Percentiles rank a stretch among this genome's conserved stretches.
These are phyloP conservation scores for Cottoperca gobio DNA, from an alignment of 2,797 vertebrate species.

Conservation along the genomic window DNA sequence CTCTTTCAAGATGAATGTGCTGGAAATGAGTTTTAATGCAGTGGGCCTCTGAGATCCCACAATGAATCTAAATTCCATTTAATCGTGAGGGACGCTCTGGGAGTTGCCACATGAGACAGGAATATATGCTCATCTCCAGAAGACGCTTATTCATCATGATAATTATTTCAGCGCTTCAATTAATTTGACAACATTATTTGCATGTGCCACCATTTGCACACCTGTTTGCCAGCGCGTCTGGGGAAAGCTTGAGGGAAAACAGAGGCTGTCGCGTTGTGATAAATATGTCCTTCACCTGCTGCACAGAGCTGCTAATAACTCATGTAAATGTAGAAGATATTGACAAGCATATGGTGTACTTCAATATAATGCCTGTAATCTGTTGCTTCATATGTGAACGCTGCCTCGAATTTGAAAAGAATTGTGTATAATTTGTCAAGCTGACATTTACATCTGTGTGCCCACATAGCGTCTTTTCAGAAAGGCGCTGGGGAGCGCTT, in stretches of 20 bases:
- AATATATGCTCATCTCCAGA: slow-evolving; percentile 67
- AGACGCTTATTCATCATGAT: slow-evolving; percentile 73
- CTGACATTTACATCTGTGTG: slow-evolving; percentile 11
- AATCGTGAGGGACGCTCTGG: slow-evolving; percentile 64
- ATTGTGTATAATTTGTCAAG: slow-evolving; percentile 16
- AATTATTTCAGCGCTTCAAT: slow-evolving; percentile 78
- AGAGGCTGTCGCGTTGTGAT: slow-evolving; percentile 36
- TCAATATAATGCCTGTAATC: slow-evolving; percentile 14
- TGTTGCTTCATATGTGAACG: slow-evolving; percentile 14
- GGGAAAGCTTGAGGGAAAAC: slow-evolving; percentile 37
- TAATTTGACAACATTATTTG: slow-evolving; percentile 79
- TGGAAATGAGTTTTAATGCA: slow-evolving; percentile 73
- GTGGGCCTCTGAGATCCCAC: slow-evolving; percentile 66
- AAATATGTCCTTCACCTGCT: slow-evolving; percentile 52
- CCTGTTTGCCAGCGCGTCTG: slow-evolving; percentile 64
- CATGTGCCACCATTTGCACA: slow-evolving; percentile 67
- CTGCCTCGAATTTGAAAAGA: slow-evolving; percentile 6
- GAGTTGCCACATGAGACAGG: slow-evolving; percentile 67
- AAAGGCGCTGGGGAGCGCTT: no score
- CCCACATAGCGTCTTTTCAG: no score
- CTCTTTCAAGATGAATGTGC: slow-evolving; percentile 76
- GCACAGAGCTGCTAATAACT: slow-evolving; percentile 12
- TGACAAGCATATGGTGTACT: slow-evolving; percentile 27
- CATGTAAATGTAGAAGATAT: slow-evolving; percentile 23
- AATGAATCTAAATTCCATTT: slow-evolving; percentile 77